These are phyloP conservation scores for Zygogramma bicolorata DNA, from an alignment of 2,888 invertebrate species.

Conservation along the genomic window DNA sequence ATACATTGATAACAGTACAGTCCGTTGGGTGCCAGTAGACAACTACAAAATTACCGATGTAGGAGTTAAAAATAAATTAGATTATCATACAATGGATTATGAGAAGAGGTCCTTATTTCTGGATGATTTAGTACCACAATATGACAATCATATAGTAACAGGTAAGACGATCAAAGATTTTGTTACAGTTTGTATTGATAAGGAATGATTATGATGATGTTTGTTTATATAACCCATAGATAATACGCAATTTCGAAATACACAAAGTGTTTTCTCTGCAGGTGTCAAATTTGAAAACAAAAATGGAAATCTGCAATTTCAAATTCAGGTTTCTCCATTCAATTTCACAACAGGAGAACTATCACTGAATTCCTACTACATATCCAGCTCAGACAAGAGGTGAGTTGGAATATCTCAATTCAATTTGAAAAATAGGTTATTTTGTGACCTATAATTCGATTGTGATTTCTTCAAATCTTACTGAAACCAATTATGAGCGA, in stretches of 20 bases:
- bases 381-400: conserved; percentile 31
- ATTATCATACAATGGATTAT: conserved; percentile 83
- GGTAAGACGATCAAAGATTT: no score
- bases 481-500: background rate
- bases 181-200: no score
- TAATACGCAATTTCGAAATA: background rate
- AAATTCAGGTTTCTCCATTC: conserved; percentile 81
- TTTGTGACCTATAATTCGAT: no score
- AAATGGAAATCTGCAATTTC: conserved; percentile 84
- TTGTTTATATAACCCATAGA: no score
- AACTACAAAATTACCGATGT: conserved; percentile 70
- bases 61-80: conserved; percentile 72
- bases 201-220: background rate
- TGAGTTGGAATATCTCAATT: conserved; percentile 8
- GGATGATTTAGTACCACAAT: conserved; percentile 78
- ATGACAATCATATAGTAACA: conserved; percentile 77
- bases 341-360: conserved; percentile 81
- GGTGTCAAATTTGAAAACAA: conserved; percentile 79
- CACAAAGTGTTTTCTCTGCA: conserved; percentile 54
- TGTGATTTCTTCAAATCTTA: no score
- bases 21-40: conserved; percentile 79
- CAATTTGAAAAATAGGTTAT: background rate
- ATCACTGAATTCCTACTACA: conserved; percentile 51
- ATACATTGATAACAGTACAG: conserved; percentile 71
- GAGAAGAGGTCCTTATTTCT: conserved; percentile 82